A percentile compares a stretch with the other conserved stretches of the same genome.
Conservation (phyloP, 2,113 vertebrate species). For the Mandrillus leucophaeus region DNA sequence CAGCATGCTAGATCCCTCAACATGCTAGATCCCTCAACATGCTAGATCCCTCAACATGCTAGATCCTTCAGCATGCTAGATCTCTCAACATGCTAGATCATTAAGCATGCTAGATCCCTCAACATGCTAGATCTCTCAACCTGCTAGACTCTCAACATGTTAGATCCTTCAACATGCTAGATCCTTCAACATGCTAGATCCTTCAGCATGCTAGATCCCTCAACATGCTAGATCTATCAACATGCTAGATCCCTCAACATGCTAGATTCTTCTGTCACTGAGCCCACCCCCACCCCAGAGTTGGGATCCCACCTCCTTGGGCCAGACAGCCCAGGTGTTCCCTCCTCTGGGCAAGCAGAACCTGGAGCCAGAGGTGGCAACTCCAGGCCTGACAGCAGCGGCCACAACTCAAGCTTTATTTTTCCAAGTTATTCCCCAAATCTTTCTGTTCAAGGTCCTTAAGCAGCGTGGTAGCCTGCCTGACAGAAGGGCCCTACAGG, state of each 20-base stretch:
- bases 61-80: no score
- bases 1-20: accelerated
- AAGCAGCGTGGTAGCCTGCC: not conserved
- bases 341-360: accelerated
- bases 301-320: not conserved
- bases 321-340: not conserved
- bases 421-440: not conserved
- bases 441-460: not conserved
- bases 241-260: no score
- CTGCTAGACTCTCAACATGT: no score
- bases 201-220: accelerated
- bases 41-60: accelerated
- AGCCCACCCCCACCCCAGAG: not conserved
- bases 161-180: no score
- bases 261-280: not conserved
- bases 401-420: not conserved
- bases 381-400: not conserved
- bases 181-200: not conserved
- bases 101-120: no score
- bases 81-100: no score
- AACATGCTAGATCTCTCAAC: accelerated
- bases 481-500: not conserved
- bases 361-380: accelerated
- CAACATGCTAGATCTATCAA: accelerated
- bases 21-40: accelerated